phyloP scores from a whole-genome alignment of 1,140 invertebrate genomes.

The Panonychus citri region DNA sequence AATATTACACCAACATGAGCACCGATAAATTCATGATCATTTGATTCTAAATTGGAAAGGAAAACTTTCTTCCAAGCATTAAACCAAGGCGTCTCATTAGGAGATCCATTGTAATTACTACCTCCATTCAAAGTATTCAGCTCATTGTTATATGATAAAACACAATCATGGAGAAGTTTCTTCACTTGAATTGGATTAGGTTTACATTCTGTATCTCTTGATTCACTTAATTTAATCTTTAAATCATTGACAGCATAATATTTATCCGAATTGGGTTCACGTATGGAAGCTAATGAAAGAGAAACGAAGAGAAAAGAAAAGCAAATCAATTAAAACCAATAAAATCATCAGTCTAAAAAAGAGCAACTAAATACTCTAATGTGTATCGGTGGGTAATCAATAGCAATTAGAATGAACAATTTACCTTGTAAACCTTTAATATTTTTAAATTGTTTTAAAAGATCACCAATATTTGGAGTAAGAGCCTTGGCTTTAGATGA shows the following conservation, averaged over 20 bases:
- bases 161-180: slow-evolving; percentile 5
- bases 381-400: neutral
- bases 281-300: neutral
- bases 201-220: neutral
- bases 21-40: slow-evolving; percentile 12
- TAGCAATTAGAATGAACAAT: neutral
- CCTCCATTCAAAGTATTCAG: neutral
- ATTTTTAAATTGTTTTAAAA: slow-evolving; percentile 4
- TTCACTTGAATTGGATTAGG: slow-evolving; percentile 1
- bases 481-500: neutral
- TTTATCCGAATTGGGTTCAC: neutral
- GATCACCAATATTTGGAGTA: neutral
- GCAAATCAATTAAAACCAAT: too few species aligned
- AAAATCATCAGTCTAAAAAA: neutral
- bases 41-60: slow-evolving; percentile 3
- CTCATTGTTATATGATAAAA: neutral
- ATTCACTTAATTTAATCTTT: neutral
- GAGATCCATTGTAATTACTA: neutral
- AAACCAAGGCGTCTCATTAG: slow-evolving; percentile 11
- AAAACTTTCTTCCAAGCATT: slow-evolving; percentile 10
- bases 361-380: too few species aligned
- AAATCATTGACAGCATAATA: neutral
- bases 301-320: neutral
- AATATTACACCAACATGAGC: slow-evolving; percentile 9
- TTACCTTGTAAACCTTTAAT: slow-evolving; percentile 3